Conservation (phyloP, 2,797 vertebrate genomes). For the Anas bernieri region DNA sequence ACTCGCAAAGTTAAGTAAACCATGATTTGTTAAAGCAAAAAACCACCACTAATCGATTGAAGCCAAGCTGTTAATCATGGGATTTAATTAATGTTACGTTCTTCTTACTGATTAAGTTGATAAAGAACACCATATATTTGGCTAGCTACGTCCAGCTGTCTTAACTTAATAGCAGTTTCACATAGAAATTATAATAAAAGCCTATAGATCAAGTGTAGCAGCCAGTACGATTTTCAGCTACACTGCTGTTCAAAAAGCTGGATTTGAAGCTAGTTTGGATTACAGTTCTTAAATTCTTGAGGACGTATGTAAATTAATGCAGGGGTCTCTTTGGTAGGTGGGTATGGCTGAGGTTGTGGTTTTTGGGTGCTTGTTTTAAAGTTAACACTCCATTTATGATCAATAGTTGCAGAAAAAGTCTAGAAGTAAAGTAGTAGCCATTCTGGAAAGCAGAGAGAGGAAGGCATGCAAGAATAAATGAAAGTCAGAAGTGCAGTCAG, state of each 20-base stretch:
- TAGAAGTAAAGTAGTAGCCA: not conserved
- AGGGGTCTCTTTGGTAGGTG: not conserved
- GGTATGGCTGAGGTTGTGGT: rapidly evolving
- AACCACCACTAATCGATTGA: not conserved
- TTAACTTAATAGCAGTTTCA: not conserved
- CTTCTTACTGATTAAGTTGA: not conserved
- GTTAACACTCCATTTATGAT: not conserved
- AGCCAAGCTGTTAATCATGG: not conserved
- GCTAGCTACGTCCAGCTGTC: not conserved
- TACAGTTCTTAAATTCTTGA: not conserved
- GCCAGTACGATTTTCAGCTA: not conserved
- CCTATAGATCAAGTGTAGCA: not conserved
- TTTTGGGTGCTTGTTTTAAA: not conserved
- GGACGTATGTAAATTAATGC: not conserved
- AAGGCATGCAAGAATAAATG: not conserved
- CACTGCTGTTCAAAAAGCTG: not conserved
- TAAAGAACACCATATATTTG: not conserved
- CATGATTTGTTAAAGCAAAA: not conserved
- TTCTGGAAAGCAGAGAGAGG: not conserved
- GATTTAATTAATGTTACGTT: not conserved
- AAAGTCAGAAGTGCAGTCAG: not conserved
- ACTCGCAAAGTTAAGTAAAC: not conserved
- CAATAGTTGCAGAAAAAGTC: not conserved
- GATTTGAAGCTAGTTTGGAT: not conserved
- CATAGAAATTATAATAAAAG: conserved; percentile 15